Evolutionary conservation across 1,140 invertebrate genomes (phyloP).

Genomic region (Pomacea maculata): DNA sequence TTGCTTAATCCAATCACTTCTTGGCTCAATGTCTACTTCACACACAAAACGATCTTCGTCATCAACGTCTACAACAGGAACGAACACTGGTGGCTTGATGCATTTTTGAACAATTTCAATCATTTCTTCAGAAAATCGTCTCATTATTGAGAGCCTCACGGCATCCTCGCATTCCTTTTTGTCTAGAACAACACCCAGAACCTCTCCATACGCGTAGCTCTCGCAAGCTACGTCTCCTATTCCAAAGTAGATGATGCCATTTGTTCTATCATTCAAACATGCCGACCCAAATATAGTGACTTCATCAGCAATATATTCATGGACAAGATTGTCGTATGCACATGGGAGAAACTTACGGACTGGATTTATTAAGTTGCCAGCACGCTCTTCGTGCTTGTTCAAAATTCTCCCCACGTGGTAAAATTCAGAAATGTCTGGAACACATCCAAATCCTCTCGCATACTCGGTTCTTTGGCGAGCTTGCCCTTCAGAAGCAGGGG

Average conservation of each 20-base stretch:
- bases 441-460: neutral
- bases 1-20: conserved; percentile 4
- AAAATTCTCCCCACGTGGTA: conserved; percentile 8
- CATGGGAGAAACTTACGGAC: conserved; percentile 25
- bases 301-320: conserved; percentile 31
- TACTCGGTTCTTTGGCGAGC: neutral
- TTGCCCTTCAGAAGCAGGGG: neutral
- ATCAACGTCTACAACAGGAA: conserved; percentile 25
- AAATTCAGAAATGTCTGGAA: conserved; percentile 1
- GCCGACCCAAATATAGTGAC: conserved; percentile 36
- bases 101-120: conserved; percentile 27
- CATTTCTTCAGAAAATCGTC: conserved; percentile 27
- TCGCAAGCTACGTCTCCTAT: conserved; percentile 22
- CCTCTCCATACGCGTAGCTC: conserved; percentile 29
- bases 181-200: conserved; percentile 29
- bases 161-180: conserved; percentile 21
- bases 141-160: conserved; percentile 24
- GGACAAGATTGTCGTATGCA: neutral
- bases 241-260: conserved; percentile 48
- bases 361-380: conserved; percentile 25
- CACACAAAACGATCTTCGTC: conserved; percentile 21
- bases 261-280: conserved; percentile 42
- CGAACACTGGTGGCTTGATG: conserved; percentile 34
- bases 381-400: conserved; percentile 8
- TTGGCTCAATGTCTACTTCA: conserved; percentile 43